Evolutionary conservation across 2,888 invertebrate genomes (phyloP).

Genomic region (Trissonchulus latispiculum): DNA sequence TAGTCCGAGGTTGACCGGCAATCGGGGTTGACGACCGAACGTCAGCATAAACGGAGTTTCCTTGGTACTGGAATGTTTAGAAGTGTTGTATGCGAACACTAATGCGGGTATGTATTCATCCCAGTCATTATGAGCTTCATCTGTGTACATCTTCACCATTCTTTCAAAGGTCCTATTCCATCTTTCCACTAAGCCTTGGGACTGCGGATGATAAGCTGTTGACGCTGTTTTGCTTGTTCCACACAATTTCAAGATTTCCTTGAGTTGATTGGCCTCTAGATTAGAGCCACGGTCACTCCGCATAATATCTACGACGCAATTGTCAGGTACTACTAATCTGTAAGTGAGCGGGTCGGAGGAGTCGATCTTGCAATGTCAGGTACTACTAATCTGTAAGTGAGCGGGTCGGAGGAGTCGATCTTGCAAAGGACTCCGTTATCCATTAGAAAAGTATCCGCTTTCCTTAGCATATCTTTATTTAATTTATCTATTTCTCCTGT

Average conservation of each 20-base stretch:
- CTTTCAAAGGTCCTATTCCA: constrained; percentile 29
- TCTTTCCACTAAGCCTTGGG: constrained; percentile 31
- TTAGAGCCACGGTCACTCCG: constrained; percentile 29
- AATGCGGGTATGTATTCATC: constrained; percentile 25
- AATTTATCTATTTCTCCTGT: no score
- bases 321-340: no score
- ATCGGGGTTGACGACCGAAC: constrained; percentile 25
- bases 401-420: no score
- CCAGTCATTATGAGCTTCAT: constrained; percentile 27
- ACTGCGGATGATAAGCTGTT: constrained; percentile 27
- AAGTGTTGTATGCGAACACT: constrained; percentile 29
- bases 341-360: no score
- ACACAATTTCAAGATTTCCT: constrained; percentile 18
- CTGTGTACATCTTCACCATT: constrained; percentile 30
- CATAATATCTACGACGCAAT: no score
- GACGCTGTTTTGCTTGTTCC: constrained; percentile 26
- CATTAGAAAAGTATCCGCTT: no score
- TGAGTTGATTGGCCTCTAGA: constrained; percentile 27
- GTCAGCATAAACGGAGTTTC: constrained; percentile 29
- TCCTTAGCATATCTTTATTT: no score
- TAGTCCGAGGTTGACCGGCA: constrained; percentile 27
- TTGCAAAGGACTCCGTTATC: no score
- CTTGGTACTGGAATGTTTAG: constrained; percentile 25
- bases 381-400: no score
- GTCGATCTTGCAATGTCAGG: no score